Evolutionary conservation across 2,888 invertebrate species (phyloP).

Genomic region (Sthenelais limicola): DNA sequence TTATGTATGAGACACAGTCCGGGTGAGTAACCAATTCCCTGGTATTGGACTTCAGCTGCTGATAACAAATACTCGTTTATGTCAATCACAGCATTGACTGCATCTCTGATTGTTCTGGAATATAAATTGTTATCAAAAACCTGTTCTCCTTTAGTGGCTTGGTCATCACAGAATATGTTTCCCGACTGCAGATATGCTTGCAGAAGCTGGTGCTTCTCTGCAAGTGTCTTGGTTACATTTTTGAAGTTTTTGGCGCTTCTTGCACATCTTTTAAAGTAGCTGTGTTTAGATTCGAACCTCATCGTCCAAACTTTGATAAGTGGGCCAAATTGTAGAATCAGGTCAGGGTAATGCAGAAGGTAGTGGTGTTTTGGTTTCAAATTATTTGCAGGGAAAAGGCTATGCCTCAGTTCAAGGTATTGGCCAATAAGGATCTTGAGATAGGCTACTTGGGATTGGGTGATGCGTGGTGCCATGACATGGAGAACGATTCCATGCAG

Average conservation of each 20-base stretch:
- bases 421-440: background rate
- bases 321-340: constrained; percentile 48
- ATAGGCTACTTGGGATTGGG: background rate
- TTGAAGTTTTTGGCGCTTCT: constrained; percentile 48
- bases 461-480: background rate
- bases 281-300: constrained; percentile 51
- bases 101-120: too few relatives aligned
- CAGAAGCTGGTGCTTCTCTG: constrained; percentile 47
- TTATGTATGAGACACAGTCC: too few relatives aligned
- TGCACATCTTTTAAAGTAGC: constrained; percentile 50
- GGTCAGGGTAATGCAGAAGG: constrained; percentile 48
- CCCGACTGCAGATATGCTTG: constrained; percentile 16
- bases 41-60: too few relatives aligned
- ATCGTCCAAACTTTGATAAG: constrained; percentile 50
- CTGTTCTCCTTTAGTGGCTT: too few relatives aligned
- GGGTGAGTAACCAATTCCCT: too few relatives aligned
- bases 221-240: constrained; percentile 43
- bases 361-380: constrained; percentile 48
- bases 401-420: background rate
- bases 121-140: too few relatives aligned
- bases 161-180: too few relatives aligned
- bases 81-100: too few relatives aligned
- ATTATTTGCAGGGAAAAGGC: background rate
- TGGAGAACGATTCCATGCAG: background rate
- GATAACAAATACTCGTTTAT: too few relatives aligned